Evolutionary conservation across 2,888 invertebrate genomes (phyloP).

Genomic region (Oxyteleia sp.): DNA sequence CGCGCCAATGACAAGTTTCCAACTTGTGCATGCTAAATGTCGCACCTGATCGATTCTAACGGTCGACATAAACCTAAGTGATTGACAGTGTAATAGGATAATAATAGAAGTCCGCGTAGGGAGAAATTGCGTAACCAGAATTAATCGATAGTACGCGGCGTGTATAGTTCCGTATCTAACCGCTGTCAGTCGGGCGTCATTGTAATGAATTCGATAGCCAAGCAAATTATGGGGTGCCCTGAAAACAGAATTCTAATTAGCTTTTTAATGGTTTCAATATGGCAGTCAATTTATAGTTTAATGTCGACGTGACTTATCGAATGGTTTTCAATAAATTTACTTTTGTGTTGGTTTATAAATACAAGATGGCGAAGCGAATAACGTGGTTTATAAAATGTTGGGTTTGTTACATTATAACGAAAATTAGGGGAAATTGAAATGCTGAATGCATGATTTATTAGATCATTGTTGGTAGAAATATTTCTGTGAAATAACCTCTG

Average conservation of each 20-base stretch:
- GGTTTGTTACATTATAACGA: too few species aligned
- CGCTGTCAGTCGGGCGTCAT: constrained; percentile 28
- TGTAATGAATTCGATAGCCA: constrained; percentile 15
- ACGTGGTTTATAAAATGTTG: too few species aligned
- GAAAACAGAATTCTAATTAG: background rate
- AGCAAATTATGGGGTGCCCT: background rate
- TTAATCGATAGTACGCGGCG: constrained; percentile 46
- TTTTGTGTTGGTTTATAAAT: too few species aligned
- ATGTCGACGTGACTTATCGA: too few species aligned
- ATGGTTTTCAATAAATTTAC: too few species aligned
- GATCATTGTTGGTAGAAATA: too few species aligned
- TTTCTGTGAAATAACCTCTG: too few species aligned
- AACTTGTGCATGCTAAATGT: constrained; percentile 40
- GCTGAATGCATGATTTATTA: too few species aligned
- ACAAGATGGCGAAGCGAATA: too few species aligned
- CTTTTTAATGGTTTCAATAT: background rate
- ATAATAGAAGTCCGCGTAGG: constrained; percentile 41
- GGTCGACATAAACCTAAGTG: constrained; percentile 47
- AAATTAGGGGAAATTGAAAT: too few species aligned
- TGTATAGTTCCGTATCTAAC: constrained; percentile 9
- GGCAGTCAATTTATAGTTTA: too few species aligned
- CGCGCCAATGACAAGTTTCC: constrained; percentile 62
- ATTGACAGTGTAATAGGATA: constrained; percentile 63
- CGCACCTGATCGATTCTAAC: constrained; percentile 54
- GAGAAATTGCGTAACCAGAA: constrained; percentile 49